Evolutionary conservation across 2,888 invertebrate species (phyloP).

Genomic region (Diaphora mendica): DNA sequence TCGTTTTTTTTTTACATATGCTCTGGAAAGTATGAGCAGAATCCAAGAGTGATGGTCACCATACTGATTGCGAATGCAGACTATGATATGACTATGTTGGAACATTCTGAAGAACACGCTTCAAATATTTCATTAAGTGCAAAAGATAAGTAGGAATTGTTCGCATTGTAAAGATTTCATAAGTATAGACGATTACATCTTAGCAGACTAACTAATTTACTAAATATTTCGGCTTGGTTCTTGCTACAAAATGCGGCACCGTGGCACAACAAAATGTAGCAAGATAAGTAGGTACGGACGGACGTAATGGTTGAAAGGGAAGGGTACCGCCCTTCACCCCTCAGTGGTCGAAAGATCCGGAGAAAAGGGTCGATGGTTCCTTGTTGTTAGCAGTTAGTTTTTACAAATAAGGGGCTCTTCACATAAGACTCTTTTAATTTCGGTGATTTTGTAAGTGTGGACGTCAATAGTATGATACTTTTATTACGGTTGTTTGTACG

Average conservation of each 20-base stretch:
- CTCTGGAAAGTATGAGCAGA: too few relatives aligned
- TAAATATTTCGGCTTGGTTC: constrained; percentile 4
- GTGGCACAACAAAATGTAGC: constrained; percentile 11
- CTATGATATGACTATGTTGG: too few relatives aligned
- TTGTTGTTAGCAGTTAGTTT: constrained; percentile 7
- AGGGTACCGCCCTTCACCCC: constrained; percentile 10
- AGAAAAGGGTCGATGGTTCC: constrained; percentile 10
- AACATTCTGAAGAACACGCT: background rate
- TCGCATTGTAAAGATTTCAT: background rate
- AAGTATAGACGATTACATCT: background rate
- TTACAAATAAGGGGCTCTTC: background rate
- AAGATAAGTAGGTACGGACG: constrained; percentile 12
- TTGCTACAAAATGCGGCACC: background rate
- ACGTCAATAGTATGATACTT: background rate
- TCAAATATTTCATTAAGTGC: background rate
- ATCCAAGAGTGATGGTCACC: too few relatives aligned
- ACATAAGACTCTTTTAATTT: background rate
- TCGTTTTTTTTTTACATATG: too few relatives aligned
- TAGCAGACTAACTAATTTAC: background rate
- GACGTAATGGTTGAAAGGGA: constrained; percentile 12
- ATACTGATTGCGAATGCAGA: too few relatives aligned
- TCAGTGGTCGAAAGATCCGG: constrained; percentile 12
- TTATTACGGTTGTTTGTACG: background rate
- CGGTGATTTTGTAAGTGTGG: background rate
- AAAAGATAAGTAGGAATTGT: background rate